Evolutionary conservation across 2,797 vertebrate genomes (phyloP), one percentile per base, ranked within the genome.

Genomic region (Allobates femoralis): DNA sequence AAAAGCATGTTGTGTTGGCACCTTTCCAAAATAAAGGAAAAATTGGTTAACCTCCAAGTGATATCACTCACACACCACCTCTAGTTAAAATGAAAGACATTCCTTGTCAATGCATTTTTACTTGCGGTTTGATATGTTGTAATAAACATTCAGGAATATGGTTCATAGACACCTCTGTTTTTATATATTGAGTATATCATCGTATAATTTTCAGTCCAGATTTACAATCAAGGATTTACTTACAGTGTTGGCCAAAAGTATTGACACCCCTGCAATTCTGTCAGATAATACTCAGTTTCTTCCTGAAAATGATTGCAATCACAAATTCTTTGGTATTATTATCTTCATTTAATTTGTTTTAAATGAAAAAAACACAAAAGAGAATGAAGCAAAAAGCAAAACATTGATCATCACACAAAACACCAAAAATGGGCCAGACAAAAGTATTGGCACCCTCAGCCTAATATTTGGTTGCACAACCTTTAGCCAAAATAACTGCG

Each of bases 11-110:
- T 80, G 66, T 60, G 30, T 62, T 85, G 77, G 56, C 34, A 28
- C 5, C 26, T 85, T 73, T 78, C 84, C 76, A 79, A 56, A 46
- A 66, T 71, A 62, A 80, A 60, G 64, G 55, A 60, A 69, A 69
- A 74, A 56, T 73, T 79, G 62, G 76, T 85, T 30, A 46, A 79
- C 51, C n/a, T 74, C 67, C 64, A 80, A 50, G 37, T 51, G 51
- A 67, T 14, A 19, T 62, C 66, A 79, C 66, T 80, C 76, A 80
- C 11, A 74, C 37, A 80, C 50, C 64, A 85, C 76, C 53, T 80
- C 79, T 80, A 58, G 51, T 60, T 60, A 37, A 78, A 64, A 85
- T 75, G 34, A 77, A 66, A 85, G 46, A 30, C n/a, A 84, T 30
- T 66, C 37, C 28, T 74, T 64, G 73, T 77, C 58, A 66, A 11